These are phyloP conservation scores for Cryptosula pallasiana DNA, from an alignment of 2,888 invertebrate species.

Conservation along the genomic window DNA sequence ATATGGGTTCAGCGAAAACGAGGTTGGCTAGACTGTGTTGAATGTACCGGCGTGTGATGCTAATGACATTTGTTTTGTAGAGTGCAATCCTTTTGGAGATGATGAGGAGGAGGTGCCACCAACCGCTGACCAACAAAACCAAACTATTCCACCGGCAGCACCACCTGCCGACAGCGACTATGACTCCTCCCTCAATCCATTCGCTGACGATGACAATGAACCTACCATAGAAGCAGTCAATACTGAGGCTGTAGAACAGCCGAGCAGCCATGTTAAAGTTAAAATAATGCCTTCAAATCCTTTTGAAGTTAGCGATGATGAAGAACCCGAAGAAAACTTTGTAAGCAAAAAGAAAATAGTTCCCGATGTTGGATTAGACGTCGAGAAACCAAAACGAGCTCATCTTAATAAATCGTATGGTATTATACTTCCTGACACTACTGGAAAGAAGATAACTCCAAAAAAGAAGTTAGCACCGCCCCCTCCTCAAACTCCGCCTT, in stretches of 20 bases:
- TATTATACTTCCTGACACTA: neutral
- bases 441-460: neutral
- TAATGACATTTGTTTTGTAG: constrained; percentile 8
- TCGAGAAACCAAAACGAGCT: neutral
- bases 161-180: neutral
- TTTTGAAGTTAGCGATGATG: constrained; percentile 15
- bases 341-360: neutral
- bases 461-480: constrained; percentile 19
- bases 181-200: constrained; percentile 13
- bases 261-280: neutral
- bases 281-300: constrained; percentile 12
- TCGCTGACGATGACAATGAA: neutral
- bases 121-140: neutral
- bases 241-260: neutral
- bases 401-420: neutral
- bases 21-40: too few relatives aligned
- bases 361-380: neutral
- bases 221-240: neutral
- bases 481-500: constrained; percentile 5
- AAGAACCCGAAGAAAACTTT: neutral
- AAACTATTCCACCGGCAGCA: neutral
- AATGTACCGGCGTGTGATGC: too few relatives aligned
- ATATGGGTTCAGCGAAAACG: too few relatives aligned
- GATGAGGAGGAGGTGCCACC: constrained; percentile 1
- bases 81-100: constrained; percentile 17